A percentile compares a stretch with the other conserved stretches of the same genome.
Conservation (phyloP, 1,140 invertebrate species). For the Nixonia krombeini region DNA sequence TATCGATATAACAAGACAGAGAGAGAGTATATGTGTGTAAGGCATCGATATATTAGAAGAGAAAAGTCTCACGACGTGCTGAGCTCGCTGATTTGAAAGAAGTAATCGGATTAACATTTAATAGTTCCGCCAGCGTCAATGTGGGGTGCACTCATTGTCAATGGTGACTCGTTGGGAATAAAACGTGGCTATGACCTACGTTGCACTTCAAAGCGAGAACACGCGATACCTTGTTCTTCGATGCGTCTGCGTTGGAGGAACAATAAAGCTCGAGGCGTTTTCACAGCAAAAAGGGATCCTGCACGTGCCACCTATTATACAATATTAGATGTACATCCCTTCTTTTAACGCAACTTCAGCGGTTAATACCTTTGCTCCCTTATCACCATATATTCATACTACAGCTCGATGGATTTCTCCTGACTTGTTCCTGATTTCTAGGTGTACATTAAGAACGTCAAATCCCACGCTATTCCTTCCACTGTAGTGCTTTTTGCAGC, state of each 20-base stretch:
- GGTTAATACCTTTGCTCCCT: conserved; percentile 2
- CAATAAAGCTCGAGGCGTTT: conserved; percentile 43
- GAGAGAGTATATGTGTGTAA: too few relatives aligned
- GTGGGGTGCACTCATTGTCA: conserved; percentile 48
- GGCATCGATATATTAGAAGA: not conserved
- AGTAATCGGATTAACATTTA: conserved; percentile 53
- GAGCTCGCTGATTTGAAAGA: conserved; percentile 51
- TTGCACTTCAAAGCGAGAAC: conserved; percentile 35
- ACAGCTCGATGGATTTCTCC: conserved; percentile 7
- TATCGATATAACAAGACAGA: too few relatives aligned
- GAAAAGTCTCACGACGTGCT: conserved; percentile 42
- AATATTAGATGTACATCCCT: conserved; percentile 39
- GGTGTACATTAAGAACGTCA: not conserved
- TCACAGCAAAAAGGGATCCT: conserved; percentile 33
- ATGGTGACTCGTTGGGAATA: conserved; percentile 45
- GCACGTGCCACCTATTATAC: conserved; percentile 49
- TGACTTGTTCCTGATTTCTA: not conserved
- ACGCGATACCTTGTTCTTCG: conserved; percentile 43
- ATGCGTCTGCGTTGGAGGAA: conserved; percentile 40
- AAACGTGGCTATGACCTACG: conserved; percentile 46
- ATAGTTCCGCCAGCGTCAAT: conserved; percentile 40
- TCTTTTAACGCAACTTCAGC: conserved; percentile 11
- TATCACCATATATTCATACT: conserved; percentile 16
- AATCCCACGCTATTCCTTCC: conserved; percentile 46
- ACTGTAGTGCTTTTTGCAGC: conserved; percentile 29